A percentile compares a stretch with the other conserved stretches of the same genome.
Evolutionary conservation across 2,797 vertebrate species (phyloP).

Genomic region (Furcifer pardalis): DNA sequence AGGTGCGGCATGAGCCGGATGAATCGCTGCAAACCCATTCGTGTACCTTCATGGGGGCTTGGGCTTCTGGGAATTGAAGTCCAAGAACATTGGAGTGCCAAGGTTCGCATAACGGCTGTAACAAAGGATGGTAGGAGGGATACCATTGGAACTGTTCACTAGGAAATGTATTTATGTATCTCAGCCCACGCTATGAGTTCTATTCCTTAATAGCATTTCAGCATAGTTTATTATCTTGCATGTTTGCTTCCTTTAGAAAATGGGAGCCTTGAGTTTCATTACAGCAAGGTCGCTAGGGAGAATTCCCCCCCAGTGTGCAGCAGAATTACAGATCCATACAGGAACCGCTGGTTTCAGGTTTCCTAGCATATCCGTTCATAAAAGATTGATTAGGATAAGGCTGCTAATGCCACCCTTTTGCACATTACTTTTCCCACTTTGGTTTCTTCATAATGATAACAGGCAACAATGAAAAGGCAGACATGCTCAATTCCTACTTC

Average conservation of each 20-base stretch:
- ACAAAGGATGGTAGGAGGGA: fast-evolving
- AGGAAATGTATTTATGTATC: neutral
- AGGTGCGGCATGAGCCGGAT: too few species aligned
- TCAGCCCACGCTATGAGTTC: neutral
- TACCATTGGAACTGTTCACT: neutral
- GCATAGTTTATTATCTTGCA: too few species aligned
- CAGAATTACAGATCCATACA: neutral
- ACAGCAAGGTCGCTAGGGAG: neutral
- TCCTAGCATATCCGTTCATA: neutral
- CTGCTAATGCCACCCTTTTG: neutral
- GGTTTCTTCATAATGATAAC: too few species aligned
- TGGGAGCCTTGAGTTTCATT: neutral
- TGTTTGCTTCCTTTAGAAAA: neutral
- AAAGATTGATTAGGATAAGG: neutral
- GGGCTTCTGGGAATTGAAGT: too few species aligned
- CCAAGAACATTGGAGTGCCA: too few species aligned
- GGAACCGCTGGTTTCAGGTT: too few species aligned
- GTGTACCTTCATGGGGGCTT: too few species aligned
- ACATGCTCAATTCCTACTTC: too few species aligned
- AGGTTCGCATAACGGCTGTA: too few species aligned
- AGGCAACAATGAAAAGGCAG: too few species aligned
- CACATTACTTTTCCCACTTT: neutral
- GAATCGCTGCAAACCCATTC: too few species aligned
- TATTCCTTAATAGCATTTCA: too few species aligned
- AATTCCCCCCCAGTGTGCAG: neutral